These are phyloP conservation scores for Eupelmus urozonus DNA, from an alignment of 2,888 invertebrate genomes.

Conservation along the genomic window DNA sequence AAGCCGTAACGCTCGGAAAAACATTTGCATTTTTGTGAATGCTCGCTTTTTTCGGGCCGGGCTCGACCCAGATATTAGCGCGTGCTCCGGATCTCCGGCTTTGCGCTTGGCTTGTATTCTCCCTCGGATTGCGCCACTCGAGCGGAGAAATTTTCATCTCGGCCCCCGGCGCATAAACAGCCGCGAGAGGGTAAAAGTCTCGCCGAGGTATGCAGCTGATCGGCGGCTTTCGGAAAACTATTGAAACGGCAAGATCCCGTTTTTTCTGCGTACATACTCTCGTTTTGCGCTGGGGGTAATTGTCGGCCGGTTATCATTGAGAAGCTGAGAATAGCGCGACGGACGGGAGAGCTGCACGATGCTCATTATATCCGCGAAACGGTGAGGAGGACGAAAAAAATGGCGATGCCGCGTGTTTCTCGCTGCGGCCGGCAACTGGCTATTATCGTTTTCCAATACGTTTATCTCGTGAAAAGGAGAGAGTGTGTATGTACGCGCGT, in stretches of 20 bases:
- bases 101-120: conserved; percentile 44
- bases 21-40: conserved; percentile 55
- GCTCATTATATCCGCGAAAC: too few species aligned
- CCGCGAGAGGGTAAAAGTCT: background rate
- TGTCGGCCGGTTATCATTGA: too few species aligned
- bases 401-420: too few species aligned
- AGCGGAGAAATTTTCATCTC: conserved; percentile 54
- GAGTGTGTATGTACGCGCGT: background rate
- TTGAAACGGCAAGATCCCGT: background rate
- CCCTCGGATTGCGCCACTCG: conserved; percentile 35
- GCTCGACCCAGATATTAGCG: conserved; percentile 57
- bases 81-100: background rate
- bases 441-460: conserved; percentile 3
- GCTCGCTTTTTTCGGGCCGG: conserved; percentile 37
- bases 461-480: background rate
- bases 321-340: too few species aligned
- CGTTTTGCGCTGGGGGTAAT: too few species aligned
- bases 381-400: background rate
- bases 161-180: background rate
- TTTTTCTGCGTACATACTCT: background rate
- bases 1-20: conserved; percentile 29
- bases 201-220: conserved; percentile 5
- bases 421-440: background rate
- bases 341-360: too few species aligned
- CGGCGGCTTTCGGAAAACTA: background rate